phyloP scores from a whole-genome alignment of 1,140 invertebrate genomes.

The Cyclargus thomasi region DNA sequence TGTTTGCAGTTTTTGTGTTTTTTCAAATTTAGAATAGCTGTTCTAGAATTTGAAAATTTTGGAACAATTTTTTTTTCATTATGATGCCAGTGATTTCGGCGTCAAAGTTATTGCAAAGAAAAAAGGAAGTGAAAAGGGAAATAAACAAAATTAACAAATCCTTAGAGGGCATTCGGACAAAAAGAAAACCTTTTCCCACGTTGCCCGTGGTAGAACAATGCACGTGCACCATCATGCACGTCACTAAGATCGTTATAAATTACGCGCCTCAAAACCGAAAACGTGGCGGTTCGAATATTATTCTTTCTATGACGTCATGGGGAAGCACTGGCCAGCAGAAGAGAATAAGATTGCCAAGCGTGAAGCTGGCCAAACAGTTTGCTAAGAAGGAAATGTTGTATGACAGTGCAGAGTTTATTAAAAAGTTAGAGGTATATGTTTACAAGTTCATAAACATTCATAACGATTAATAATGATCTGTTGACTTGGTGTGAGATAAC shows the following conservation, averaged over 20 bases:
- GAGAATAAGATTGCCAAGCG: slow-evolving; percentile 47
- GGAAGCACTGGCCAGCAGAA: slow-evolving; percentile 44
- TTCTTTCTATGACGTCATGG: slow-evolving; percentile 48
- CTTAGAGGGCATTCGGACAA: slow-evolving; percentile 20
- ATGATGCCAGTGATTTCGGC: slow-evolving; percentile 58
- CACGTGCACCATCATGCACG: slow-evolving; percentile 51
- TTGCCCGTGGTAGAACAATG: slow-evolving; percentile 34
- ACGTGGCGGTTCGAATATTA: slow-evolving; percentile 47
- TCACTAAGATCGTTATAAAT: slow-evolving; percentile 53
- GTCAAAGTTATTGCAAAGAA: slow-evolving; percentile 48
- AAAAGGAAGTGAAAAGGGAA: slow-evolving; percentile 34
- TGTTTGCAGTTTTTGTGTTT: no score
- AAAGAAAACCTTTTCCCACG: slow-evolving; percentile 36
- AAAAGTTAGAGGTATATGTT: slow-evolving; percentile 58
- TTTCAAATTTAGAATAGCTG: background rate
- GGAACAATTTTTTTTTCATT: background rate
- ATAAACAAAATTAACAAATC: slow-evolving; percentile 28
- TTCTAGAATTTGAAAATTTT: background rate
- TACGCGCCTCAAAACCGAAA: slow-evolving; percentile 52
- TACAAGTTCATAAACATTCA: no score
- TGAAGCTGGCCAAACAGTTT: slow-evolving; percentile 39
- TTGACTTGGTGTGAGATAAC: no score
- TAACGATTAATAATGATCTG: no score
- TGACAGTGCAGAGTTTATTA: slow-evolving; percentile 61
- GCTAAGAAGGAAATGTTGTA: slow-evolving; percentile 40